phyloP scores from a whole-genome alignment of 2,113 vertebrate genomes.

The Dolichotis patagonum region DNA sequence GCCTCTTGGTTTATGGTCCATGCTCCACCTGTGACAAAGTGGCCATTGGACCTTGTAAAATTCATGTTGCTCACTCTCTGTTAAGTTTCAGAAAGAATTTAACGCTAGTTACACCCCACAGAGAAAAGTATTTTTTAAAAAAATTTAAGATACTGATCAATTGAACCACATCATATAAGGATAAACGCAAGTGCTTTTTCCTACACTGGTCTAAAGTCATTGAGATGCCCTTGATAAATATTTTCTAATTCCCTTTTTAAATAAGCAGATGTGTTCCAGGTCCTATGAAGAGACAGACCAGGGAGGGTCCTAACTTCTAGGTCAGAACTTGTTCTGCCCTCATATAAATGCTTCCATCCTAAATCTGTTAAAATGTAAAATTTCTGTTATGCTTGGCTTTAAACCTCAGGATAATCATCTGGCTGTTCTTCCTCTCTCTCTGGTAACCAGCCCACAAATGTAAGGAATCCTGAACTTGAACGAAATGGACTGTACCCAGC shows the following conservation, averaged over 20 bases:
- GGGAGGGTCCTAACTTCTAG: neutral
- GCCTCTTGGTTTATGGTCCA: neutral
- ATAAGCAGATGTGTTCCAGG: neutral
- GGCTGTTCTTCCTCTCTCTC: conserved; percentile 52
- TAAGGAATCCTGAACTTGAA: conserved; percentile 96
- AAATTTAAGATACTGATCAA: neutral
- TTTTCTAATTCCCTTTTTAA: conserved; percentile 13
- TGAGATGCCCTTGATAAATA: neutral
- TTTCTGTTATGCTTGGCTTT: neutral
- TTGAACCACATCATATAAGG: neutral
- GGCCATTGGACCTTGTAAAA: neutral
- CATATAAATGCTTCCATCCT: neutral
- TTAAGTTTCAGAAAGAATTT: neutral
- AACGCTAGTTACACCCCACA: neutral
- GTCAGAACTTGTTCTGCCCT: neutral
- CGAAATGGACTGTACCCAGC: conserved; percentile 94
- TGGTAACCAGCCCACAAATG: conserved; percentile 86
- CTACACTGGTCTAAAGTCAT: neutral
- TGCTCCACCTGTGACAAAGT: no score
- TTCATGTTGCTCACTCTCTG: neutral
- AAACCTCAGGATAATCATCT: conserved; percentile 57
- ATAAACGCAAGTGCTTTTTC: neutral
- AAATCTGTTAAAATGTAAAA: neutral
- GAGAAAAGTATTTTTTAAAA: neutral
- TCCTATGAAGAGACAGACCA: neutral